Evolutionary conservation across 2,888 invertebrate genomes (phyloP).

Genomic region (Clitarchus hookeri): DNA sequence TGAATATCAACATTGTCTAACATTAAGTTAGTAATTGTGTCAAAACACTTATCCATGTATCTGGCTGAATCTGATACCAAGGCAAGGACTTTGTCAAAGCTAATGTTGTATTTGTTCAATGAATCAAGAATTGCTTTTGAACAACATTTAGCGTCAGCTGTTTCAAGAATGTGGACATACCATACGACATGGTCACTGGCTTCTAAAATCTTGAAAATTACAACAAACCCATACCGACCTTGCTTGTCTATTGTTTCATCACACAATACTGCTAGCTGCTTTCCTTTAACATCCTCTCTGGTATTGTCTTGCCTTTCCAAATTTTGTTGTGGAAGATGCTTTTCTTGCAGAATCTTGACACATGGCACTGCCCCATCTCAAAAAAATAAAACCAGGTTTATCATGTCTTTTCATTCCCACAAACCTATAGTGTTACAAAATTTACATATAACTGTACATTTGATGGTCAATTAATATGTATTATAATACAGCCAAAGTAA

Average conservation of each 20-base stretch:
- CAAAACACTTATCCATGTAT: neutral
- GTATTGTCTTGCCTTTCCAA: neutral
- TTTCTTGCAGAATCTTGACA: neutral
- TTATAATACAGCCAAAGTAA: no score
- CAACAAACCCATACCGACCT: neutral
- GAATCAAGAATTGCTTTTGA: neutral
- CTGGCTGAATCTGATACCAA: neutral
- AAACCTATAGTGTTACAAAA: no score
- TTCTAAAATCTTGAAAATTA: no score
- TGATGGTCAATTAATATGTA: no score
- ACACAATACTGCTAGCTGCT: neutral
- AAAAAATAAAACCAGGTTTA: no score
- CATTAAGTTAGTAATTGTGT: neutral
- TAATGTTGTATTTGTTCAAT: neutral
- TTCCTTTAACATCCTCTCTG: neutral
- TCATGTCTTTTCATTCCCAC: no score
- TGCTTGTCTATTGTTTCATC: neutral
- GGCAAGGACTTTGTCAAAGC: neutral
- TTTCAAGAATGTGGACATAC: neutral
- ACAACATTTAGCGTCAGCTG: neutral
- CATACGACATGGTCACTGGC: neutral
- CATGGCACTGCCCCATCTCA: no score
- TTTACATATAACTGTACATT: no score
- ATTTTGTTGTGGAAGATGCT: neutral
- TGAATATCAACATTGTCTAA: neutral